Percentiles rank a stretch among this genome's conserved stretches.
Conservation (phyloP, 37 sponge, comb jelly and placozoan species). For the Chondrosia reniformis region DNA sequence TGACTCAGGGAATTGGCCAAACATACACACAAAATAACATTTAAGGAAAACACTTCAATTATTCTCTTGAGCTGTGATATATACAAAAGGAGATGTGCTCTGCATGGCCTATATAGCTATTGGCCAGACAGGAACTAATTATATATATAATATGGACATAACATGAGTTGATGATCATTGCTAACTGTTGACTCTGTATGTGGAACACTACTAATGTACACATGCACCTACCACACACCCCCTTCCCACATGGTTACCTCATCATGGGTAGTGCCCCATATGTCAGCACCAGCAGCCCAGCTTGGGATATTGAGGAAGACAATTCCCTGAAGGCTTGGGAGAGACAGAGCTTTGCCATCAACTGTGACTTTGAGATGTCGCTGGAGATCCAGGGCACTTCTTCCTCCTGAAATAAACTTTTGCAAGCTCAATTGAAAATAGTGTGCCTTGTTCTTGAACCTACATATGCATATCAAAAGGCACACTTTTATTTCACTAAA, state of each 20-base stretch:
- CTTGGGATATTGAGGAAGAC: conserved; percentile 85
- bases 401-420: conserved; percentile 71
- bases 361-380: conserved; percentile 30
- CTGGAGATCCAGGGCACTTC: conserved; percentile 31
- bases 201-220: not conserved
- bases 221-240: not conserved
- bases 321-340: conserved; percentile 71
- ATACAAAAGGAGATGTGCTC: no score
- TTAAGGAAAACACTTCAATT: no score
- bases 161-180: no score
- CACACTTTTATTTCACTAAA: no score
- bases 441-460: conserved; percentile 77
- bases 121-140: no score
- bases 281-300: conserved; percentile 84
- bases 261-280: conserved; percentile 55
- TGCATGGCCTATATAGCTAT: no score
- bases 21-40: no score
- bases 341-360: conserved; percentile 43
- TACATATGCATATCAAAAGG: no score
- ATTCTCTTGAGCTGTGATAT: no score
- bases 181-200: no score
- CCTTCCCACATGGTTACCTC: conserved; percentile 23
- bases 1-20: no score
- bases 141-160: no score
- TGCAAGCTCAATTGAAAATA: conserved; percentile 74